phyloP scores from a whole-genome alignment of 2,888 invertebrate species.

The Stratiomys singularior region DNA sequence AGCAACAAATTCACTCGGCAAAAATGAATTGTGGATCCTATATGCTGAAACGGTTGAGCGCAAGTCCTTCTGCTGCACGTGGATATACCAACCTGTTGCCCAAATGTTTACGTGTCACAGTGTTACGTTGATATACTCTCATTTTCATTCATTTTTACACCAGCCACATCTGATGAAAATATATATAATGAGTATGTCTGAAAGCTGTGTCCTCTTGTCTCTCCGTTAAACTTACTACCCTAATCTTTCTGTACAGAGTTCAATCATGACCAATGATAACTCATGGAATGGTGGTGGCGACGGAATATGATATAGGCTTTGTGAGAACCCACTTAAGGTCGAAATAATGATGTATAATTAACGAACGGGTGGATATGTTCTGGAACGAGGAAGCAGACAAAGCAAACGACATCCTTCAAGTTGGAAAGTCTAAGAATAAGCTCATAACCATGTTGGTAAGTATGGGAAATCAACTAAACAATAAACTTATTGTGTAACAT shows the following conservation, averaged over 20 bases:
- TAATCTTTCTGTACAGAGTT: not conserved
- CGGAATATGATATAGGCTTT: not conserved
- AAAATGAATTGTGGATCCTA: conserved; percentile 3
- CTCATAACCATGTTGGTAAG: no score
- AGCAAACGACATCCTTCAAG: no score
- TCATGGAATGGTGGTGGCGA: not conserved
- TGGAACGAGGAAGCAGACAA: no score
- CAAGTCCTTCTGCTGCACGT: conserved; percentile 11
- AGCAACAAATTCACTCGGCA: not conserved
- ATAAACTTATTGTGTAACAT: no score
- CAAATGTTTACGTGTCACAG: conserved; percentile 12
- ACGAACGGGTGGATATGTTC: no score
- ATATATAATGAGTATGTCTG: not conserved
- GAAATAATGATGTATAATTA: conserved; percentile 10
- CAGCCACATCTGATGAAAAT: not conserved
- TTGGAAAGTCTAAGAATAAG: no score
- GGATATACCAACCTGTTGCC: conserved; percentile 16
- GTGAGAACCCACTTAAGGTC: not conserved
- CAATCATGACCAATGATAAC: not conserved
- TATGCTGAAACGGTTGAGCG: not conserved
- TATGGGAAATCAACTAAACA: no score
- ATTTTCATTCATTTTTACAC: not conserved
- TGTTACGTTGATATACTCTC: not conserved
- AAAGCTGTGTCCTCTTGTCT: not conserved
- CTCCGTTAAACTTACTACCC: not conserved